phyloP scores from a whole-genome alignment of 2,797 vertebrate genomes.

The Pyrocephalus nanus region DNA sequence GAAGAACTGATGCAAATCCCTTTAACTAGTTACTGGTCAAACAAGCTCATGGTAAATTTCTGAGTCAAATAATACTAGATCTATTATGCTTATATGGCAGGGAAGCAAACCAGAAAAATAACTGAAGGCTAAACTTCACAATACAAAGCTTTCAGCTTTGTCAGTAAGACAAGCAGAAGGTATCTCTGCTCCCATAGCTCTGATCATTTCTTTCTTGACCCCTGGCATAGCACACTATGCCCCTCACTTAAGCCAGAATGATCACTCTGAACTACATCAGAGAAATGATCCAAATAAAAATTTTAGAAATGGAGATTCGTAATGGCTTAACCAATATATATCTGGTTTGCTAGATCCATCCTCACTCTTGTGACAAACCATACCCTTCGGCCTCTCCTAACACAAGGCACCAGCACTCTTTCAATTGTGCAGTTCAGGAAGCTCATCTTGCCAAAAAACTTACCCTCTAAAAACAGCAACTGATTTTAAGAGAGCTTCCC shows the following conservation, averaged over 20 bases:
- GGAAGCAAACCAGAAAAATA: constrained; percentile 8
- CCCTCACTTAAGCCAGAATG: not conserved
- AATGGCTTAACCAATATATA: not conserved
- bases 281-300: not conserved
- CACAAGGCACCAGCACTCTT: not conserved
- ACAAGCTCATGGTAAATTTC: not conserved
- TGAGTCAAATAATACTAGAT: not conserved
- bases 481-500: not conserved
- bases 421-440: not conserved
- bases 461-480: not conserved
- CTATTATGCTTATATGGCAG: not conserved
- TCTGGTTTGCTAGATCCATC: not conserved
- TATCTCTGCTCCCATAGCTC: not conserved
- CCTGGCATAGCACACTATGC: not conserved
- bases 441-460: not conserved
- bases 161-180: not conserved
- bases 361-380: not conserved
- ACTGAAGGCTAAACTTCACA: not conserved
- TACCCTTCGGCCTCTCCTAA: not conserved
- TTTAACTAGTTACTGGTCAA: not conserved
- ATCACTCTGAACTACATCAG: not conserved
- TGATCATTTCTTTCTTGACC: not conserved
- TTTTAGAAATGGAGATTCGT: not conserved
- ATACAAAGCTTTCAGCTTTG: not conserved
- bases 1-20: not conserved